These are phyloP conservation scores for Cistogaster globosa DNA, from an alignment of 2,888 invertebrate species.

Conservation along the genomic window DNA sequence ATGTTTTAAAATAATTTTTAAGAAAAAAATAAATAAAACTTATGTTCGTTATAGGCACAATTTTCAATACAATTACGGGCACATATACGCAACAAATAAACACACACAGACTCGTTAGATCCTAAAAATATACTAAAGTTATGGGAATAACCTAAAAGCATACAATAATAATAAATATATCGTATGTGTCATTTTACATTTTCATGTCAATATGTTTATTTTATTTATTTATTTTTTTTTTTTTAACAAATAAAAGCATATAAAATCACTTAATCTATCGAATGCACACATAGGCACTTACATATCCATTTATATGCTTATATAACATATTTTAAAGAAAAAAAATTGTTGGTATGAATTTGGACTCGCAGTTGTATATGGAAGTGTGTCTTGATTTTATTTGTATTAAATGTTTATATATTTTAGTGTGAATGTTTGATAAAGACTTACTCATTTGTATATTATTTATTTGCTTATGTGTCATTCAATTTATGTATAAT, in stretches of 20 bases:
- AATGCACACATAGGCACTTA: not conserved
- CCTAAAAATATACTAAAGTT: too few species aligned
- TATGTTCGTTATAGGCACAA: constrained; percentile 60
- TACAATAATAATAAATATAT: constrained; percentile 42
- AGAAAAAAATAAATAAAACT: constrained; percentile 52
- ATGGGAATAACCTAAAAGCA: not conserved
- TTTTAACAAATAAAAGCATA: constrained; percentile 47
- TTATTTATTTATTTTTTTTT: constrained; percentile 47
- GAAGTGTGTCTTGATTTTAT: constrained; percentile 34
- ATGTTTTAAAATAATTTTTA: constrained; percentile 1
- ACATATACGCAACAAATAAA: not conserved
- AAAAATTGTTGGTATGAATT: too few species aligned
- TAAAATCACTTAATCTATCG: constrained; percentile 14
- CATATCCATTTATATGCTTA: not conserved
- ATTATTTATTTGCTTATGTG: constrained; percentile 23
- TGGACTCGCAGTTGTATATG: not conserved
- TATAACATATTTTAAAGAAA: not conserved
- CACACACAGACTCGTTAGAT: not conserved
- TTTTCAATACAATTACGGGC: constrained; percentile 34
- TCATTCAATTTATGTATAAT: constrained; percentile 49
- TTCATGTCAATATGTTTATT: constrained; percentile 66
- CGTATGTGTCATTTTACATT: constrained; percentile 47
- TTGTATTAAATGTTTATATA: constrained; percentile 31
- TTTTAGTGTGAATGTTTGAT: not conserved
- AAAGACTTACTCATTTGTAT: constrained; percentile 11